Base-by-base conservation (phyloP, 1,140 invertebrate genomes). In the Varroa destructor region DNA sequence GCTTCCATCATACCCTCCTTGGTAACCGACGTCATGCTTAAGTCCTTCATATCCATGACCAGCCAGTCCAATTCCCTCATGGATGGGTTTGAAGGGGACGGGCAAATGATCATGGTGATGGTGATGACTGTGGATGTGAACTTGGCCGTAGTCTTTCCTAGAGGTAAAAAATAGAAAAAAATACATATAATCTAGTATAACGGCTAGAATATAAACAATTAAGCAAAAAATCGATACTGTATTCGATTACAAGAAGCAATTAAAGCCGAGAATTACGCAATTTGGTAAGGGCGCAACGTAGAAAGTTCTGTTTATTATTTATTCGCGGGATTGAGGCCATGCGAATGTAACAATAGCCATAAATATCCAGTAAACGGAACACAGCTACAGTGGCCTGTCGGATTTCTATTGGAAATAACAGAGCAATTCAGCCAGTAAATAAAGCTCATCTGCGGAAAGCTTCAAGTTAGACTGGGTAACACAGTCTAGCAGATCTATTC, bases 91-190 rank as follows among this genome's bases (percentile, higher is more conserved):
- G 61, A 36, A 37, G 1, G 61, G 61, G 14, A 67, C 61, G 2
- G 61, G 61, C 12, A 67, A 46, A 12, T 43, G 40, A 36, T 36
- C 25, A 37, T 67, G 61, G 14, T 67, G 40, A 8, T 67, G 61
- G 37, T 67, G 61, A 46, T 67, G 61, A 40, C 40, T 67, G 37
- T 67, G 61, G 8, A 67, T 40, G 37, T 67, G 61, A 67, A 67
- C 61, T 37, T 14, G 61, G 36, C 61, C 61, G 46, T n/a, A 37
- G 14, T 37, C 61, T 1, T 37, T 37, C 2, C 61, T 67, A 46
- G 1, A 67, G 8, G 36, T 36, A n/a, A 67, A 40, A 12, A 36
- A 5, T 12, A 6, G 14, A 67, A 12, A 67, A 67, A 67, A 43
- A 25, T 3, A 5, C 12, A 43, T 46, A 43, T 12, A 67, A n/a